Evolutionary conservation across 1,140 invertebrate genomes (phyloP).

Genomic region (Tetramorium alpestre): DNA sequence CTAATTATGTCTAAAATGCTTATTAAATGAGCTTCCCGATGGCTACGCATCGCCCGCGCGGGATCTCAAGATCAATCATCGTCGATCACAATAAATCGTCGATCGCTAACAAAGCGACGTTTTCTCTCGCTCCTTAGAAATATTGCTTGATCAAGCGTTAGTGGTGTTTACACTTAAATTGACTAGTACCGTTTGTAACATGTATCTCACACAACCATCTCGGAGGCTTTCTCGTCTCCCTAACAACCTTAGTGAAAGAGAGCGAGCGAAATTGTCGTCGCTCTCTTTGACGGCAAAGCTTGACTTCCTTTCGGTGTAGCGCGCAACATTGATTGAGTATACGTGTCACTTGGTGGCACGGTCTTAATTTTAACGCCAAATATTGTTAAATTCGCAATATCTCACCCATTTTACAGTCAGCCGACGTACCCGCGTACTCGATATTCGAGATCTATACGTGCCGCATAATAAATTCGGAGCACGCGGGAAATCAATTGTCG

Average conservation of each 20-base stretch:
- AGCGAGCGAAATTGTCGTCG: conserved; percentile 5
- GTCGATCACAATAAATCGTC: conserved; percentile 41
- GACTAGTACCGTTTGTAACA: conserved; percentile 76
- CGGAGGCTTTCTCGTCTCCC: not conserved
- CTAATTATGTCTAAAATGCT: conserved; percentile 78
- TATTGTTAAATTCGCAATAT: conserved; percentile 64
- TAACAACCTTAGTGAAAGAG: conserved; percentile 25
- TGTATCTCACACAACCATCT: conserved; percentile 29
- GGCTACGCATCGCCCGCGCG: conserved; percentile 44
- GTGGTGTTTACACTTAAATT: conserved; percentile 80
- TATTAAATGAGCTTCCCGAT: conserved; percentile 74
- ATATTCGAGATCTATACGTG: conserved; percentile 55
- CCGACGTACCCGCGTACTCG: conserved; percentile 66
- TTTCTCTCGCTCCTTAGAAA: conserved; percentile 69
- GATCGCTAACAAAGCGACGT: conserved; percentile 29
- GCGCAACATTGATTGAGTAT: conserved; percentile 66
- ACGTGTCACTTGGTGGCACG: conserved; percentile 40
- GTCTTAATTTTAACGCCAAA: conserved; percentile 43
- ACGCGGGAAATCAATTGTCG: conserved; percentile 36
- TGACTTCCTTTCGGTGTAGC: conserved; percentile 59
- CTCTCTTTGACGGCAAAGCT: conserved; percentile 63
- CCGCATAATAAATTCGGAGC: conserved; percentile 9
- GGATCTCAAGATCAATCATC: conserved; percentile 71
- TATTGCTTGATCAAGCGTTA: conserved; percentile 79
- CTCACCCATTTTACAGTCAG: conserved; percentile 41